These are phyloP conservation scores for Tiliqua scincoides DNA, from an alignment of 2,113 vertebrate species.

Conservation along the genomic window DNA sequence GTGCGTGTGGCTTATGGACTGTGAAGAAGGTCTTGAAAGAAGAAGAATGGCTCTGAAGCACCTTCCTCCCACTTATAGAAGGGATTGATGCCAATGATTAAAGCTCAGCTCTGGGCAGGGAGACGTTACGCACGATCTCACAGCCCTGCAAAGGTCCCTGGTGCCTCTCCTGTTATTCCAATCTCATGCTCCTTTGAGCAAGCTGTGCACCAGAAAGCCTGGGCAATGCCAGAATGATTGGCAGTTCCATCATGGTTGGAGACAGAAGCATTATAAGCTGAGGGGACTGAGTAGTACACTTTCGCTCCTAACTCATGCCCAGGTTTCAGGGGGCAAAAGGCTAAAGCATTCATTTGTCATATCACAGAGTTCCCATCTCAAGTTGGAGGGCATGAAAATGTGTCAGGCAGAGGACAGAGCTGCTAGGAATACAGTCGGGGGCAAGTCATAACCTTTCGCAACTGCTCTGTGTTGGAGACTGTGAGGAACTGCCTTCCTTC, in stretches of 20 bases:
- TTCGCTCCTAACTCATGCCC: not conserved
- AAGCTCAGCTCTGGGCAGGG: not conserved
- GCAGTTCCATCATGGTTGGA: slow-evolving; percentile 22
- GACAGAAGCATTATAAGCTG: slow-evolving; percentile 2
- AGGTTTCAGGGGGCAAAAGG: not conserved
- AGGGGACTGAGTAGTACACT: not conserved
- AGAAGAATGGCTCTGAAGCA: not conserved
- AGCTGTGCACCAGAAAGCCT: slow-evolving; percentile 9
- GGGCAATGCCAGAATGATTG: slow-evolving; percentile 22
- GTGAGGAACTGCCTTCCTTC: not conserved
- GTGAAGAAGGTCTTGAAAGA: not conserved
- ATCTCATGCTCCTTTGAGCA: slow-evolving; percentile 40
- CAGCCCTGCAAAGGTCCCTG: not conserved
- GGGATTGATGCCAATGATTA: slow-evolving; percentile 5
- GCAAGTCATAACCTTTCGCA: not conserved
- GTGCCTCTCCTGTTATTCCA: slow-evolving; percentile 22
- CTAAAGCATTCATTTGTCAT: slow-evolving; percentile 14
- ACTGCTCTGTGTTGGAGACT: not conserved
- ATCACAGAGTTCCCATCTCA: not conserved
- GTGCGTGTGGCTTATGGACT: not conserved
- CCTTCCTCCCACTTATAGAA: not conserved
- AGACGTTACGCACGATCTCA: not conserved
- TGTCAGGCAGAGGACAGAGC: not conserved
- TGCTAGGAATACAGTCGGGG: not conserved
- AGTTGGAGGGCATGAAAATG: slow-evolving; percentile 1